Percentiles rank a stretch among this genome's conserved stretches.
phyloP scores from a whole-genome alignment of 2,113 vertebrate species.

The Poicephalus gulielmi region DNA sequence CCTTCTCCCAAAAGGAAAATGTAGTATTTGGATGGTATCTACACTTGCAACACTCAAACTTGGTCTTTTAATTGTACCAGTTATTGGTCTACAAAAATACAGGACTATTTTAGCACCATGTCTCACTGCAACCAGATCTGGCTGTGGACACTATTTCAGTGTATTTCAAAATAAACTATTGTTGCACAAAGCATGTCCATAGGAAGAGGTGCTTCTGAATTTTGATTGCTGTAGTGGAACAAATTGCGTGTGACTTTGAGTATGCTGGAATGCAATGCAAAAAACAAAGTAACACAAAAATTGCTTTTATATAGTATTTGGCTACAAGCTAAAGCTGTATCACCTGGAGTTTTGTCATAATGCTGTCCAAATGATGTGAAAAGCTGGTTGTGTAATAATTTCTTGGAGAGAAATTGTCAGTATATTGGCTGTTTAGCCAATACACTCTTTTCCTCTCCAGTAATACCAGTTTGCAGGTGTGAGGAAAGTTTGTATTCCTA shows the following conservation, averaged over 20 bases:
- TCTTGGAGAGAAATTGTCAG: background rate
- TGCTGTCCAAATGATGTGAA: background rate
- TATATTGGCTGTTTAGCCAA: background rate
- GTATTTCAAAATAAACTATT: background rate
- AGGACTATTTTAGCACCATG: no score
- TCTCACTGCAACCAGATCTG: background rate
- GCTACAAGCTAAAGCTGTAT: background rate
- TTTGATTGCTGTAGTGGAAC: background rate
- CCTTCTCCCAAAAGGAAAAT: background rate
- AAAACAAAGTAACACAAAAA: background rate
- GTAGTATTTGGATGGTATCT: background rate
- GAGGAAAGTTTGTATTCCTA: background rate
- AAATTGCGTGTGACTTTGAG: background rate
- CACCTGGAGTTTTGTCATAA: background rate
- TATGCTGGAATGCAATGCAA: background rate
- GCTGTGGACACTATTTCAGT: background rate
- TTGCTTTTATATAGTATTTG: background rate
- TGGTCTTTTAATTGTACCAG: background rate
- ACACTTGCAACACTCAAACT: background rate
- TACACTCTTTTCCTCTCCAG: background rate
- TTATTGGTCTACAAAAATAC: background rate
- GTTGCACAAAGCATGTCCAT: background rate
- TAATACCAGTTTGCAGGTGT: background rate
- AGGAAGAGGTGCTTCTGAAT: slow-evolving; percentile 20
- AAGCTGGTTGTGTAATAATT: background rate